These are phyloP conservation scores for Synergus itoensis DNA, from an alignment of 2,888 invertebrate species.

Conservation along the genomic window DNA sequence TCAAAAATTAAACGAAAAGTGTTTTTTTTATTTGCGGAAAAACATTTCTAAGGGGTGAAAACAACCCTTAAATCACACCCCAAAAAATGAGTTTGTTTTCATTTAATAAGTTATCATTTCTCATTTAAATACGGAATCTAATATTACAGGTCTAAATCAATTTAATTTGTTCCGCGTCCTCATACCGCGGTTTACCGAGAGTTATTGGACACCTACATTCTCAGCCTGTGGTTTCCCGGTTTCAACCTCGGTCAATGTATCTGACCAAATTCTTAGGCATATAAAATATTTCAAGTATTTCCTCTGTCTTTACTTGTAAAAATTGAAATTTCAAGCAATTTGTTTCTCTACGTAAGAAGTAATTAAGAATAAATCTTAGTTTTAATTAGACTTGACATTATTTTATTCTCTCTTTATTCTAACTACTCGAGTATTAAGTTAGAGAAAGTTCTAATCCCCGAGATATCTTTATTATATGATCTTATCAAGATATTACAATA, in stretches of 20 bases:
- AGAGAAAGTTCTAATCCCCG: background rate
- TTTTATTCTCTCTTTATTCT: background rate
- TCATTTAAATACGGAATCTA: background rate
- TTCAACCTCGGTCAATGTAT: background rate
- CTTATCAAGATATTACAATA: background rate
- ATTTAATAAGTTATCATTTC: background rate
- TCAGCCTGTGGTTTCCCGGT: background rate
- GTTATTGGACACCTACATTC: constrained; percentile 25
- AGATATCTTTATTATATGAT: background rate
- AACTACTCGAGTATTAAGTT: background rate
- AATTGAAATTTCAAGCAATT: background rate
- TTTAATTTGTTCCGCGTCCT: background rate
- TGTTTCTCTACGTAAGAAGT: background rate
- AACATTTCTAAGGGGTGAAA: too few species aligned
- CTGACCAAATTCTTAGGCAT: background rate
- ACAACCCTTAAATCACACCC: too few species aligned
- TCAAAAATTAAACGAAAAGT: too few species aligned
- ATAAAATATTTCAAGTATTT: background rate
- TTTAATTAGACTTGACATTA: background rate
- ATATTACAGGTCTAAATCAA: background rate
- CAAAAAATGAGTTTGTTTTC: too few species aligned
- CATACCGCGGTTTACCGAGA: constrained; percentile 21
- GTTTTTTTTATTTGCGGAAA: too few species aligned
- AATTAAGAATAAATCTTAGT: background rate
- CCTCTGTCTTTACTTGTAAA: background rate